A percentile compares a stretch with the other conserved stretches of the same genome.
These are phyloP conservation scores for Rhabdomys pumilio DNA, from an alignment of 2,797 vertebrate species.

Conservation along the genomic window DNA sequence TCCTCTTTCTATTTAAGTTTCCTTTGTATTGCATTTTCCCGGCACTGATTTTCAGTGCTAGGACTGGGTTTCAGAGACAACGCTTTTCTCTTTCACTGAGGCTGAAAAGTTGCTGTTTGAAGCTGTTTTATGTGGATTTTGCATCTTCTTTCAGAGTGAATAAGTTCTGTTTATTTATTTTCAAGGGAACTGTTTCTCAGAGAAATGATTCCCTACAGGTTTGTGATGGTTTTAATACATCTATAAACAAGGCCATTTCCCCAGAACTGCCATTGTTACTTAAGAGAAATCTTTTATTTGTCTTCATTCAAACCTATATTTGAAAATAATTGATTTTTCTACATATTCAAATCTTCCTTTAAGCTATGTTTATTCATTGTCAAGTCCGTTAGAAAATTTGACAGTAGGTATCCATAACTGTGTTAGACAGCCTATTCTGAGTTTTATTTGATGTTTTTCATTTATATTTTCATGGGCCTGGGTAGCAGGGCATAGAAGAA, in stretches of 20 bases:
- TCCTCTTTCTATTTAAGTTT: constrained; percentile 62
- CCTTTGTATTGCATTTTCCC: constrained; percentile 65
- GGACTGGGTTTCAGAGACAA: constrained; percentile 73
- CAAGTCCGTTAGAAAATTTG: constrained; percentile 62
- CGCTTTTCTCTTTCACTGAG: constrained; percentile 76
- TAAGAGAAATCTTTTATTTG: constrained; percentile 78
- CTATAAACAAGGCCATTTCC: constrained; percentile 71
- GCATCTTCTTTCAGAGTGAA: constrained; percentile 62
- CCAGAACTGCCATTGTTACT: constrained; percentile 67
- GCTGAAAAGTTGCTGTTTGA: constrained; percentile 77
- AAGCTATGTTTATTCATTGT: constrained; percentile 65
- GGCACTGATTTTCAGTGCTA: constrained; percentile 65
- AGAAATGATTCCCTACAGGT: constrained; percentile 77
- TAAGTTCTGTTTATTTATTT: constrained; percentile 80
- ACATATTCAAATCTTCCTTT: constrained; percentile 71
- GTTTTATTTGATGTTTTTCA: constrained; percentile 68
- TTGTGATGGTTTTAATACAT: constrained; percentile 80
- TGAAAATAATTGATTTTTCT: constrained; percentile 84
- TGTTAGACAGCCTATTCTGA: constrained; percentile 22
- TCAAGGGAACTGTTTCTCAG: constrained; percentile 72
- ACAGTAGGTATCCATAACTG: constrained; percentile 36
- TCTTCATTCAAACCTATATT: constrained; percentile 73
- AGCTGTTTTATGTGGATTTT: constrained; percentile 78
- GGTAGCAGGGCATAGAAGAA: constrained; percentile 57
- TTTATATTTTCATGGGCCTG: constrained; percentile 41